A percentile compares a stretch with the other conserved stretches of the same genome.
Conservation (phyloP, 2,797 vertebrate species). For the Saxicola maurus region DNA sequence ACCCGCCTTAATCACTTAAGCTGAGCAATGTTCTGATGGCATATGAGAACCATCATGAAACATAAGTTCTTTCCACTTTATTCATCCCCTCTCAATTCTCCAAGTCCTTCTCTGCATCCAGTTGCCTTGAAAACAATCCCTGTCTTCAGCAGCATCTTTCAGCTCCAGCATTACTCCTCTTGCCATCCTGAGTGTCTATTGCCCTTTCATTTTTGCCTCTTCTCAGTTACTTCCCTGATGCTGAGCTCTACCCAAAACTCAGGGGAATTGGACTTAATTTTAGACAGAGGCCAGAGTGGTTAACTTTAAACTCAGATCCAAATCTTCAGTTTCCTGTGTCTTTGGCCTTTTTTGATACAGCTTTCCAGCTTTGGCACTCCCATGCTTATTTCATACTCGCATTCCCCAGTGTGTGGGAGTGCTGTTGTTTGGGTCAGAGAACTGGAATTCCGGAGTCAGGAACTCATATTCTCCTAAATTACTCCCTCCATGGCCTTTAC, state of each 20-base stretch:
- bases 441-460: conserved; percentile 39
- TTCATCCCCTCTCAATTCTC: neutral
- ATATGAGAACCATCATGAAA: neutral
- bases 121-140: neutral
- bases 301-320: neutral
- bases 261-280: neutral
- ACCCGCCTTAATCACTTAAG: neutral
- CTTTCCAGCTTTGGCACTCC: conserved; percentile 28
- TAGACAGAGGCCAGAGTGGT: neutral
- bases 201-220: neutral
- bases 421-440: conserved; percentile 46
- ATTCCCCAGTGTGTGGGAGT: conserved; percentile 48
- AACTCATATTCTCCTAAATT: conserved; percentile 38
- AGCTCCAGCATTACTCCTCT: neutral
- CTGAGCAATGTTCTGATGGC: conserved; percentile 4
- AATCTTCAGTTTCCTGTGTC: neutral
- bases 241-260: neutral
- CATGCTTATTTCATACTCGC: neutral
- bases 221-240: neutral
- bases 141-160: neutral
- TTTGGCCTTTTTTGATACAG: neutral
- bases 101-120: neutral
- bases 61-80: conserved; percentile 18
- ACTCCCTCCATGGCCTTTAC: neutral
- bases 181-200: neutral